Conservation (phyloP, 2,797 vertebrate genomes). For the Pangasius krempfi region DNA sequence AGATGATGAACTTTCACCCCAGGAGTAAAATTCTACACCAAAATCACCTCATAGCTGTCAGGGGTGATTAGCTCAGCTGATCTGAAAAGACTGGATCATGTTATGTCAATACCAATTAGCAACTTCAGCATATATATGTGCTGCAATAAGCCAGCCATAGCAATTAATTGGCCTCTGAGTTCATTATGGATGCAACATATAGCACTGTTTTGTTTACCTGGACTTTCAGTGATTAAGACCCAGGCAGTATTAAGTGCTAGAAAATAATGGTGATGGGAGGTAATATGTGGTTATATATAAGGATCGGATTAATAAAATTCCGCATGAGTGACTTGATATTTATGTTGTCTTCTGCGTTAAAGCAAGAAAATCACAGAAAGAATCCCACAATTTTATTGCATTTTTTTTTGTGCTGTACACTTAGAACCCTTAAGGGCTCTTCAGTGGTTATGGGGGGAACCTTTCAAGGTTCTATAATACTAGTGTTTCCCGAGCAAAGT, state of each 20-base stretch:
- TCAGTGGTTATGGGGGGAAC: neutral
- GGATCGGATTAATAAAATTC: neutral
- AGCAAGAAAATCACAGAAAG: neutral
- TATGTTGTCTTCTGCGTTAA: neutral
- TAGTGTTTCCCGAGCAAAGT: neutral
- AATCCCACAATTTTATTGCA: too few relatives aligned
- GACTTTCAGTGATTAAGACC: neutral
- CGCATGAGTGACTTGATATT: neutral
- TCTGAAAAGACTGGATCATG: conserved; percentile 56
- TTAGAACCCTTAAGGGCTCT: neutral
- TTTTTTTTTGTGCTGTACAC: neutral
- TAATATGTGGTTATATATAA: neutral
- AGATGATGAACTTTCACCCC: conserved; percentile 62
- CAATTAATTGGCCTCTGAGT: conserved; percentile 46
- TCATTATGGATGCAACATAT: conserved; percentile 16
- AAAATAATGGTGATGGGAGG: neutral
- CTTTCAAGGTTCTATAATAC: neutral
- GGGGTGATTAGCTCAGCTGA: conserved; percentile 63
- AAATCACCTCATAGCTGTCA: conserved; percentile 61
- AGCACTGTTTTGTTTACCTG: conserved; percentile 7
- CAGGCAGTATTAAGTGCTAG: neutral
- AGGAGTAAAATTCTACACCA: conserved; percentile 51
- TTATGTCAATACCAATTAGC: conserved; percentile 66
- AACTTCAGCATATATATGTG: conserved; percentile 54
- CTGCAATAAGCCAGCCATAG: conserved; percentile 32